phyloP scores from a whole-genome alignment of 2,797 vertebrate species.

The Xenopus petersii region DNA sequence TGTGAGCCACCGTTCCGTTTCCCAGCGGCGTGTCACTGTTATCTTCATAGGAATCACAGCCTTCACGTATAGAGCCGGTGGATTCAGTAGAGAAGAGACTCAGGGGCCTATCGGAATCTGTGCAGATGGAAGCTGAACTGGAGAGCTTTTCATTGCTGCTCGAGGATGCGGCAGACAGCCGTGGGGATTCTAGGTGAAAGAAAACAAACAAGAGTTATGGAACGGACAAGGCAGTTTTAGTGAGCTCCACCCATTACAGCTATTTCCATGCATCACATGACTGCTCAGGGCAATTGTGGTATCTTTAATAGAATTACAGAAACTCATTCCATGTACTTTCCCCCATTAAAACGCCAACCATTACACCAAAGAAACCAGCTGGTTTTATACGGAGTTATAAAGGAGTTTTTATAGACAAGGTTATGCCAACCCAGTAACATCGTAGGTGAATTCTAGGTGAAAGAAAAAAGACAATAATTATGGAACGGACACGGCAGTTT shows the following conservation, averaged over 20 bases:
- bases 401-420: too few relatives aligned
- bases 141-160: slow-evolving; percentile 73
- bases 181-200: slow-evolving; percentile 63
- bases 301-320: too few relatives aligned
- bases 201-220: neutral
- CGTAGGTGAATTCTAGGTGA: slow-evolving; percentile 58
- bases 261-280: too few relatives aligned
- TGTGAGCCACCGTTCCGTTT: slow-evolving; percentile 59
- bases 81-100: slow-evolving; percentile 74
- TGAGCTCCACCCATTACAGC: too few relatives aligned
- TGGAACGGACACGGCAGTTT: too few relatives aligned
- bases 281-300: too few relatives aligned
- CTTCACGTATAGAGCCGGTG: slow-evolving; percentile 74
- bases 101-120: slow-evolving; percentile 69
- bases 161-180: slow-evolving; percentile 62
- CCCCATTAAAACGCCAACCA: too few relatives aligned
- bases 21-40: slow-evolving; percentile 4
- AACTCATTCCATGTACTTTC: too few relatives aligned
- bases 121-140: slow-evolving; percentile 58
- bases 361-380: too few relatives aligned
- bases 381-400: too few relatives aligned
- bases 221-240: too few relatives aligned
- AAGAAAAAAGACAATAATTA: neutral
- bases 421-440: too few relatives aligned
- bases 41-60: slow-evolving; percentile 72